These are phyloP conservation scores for Zosterops lateralis DNA, from an alignment of 2,113 vertebrate genomes.

Conservation along the genomic window DNA sequence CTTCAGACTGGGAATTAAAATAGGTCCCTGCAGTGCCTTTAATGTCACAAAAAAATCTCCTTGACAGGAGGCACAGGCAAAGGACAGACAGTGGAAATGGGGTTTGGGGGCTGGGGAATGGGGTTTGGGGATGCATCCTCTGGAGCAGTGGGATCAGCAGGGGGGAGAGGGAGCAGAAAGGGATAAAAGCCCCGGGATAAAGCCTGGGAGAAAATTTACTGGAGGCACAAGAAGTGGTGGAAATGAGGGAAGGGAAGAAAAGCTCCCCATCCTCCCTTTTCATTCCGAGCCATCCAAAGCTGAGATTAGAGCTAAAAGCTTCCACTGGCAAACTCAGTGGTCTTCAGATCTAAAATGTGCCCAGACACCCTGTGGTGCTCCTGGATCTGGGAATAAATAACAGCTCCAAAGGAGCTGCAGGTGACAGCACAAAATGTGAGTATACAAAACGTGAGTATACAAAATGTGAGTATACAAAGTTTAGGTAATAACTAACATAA, in stretches of 20 bases:
- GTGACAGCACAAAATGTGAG: not conserved
- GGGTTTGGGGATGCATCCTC: not conserved
- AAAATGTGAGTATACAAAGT: not conserved
- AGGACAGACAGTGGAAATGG: not conserved
- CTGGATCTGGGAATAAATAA: not conserved
- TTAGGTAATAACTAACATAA: rapidly evolving
- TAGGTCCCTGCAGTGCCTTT: not conserved
- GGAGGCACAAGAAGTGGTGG: not conserved
- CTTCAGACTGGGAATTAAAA: not conserved
- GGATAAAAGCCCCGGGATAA: not conserved
- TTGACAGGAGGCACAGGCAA: not conserved
- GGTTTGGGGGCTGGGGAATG: not conserved
- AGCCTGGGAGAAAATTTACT: not conserved
- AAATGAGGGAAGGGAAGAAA: not conserved
- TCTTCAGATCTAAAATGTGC: not conserved
- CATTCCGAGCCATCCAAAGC: rapidly evolving
- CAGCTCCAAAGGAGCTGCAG: not conserved
- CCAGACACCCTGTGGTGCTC: not conserved
- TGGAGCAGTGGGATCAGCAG: not conserved
- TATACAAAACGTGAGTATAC: rapidly evolving
- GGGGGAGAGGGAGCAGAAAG: not conserved
- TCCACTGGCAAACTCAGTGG: not conserved
- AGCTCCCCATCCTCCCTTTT: not conserved
- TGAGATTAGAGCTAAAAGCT: slow-evolving; percentile 4
- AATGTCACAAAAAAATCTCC: not conserved